Conservation (phyloP, 2,888 invertebrate species). For the Ormyrus labotus region DNA sequence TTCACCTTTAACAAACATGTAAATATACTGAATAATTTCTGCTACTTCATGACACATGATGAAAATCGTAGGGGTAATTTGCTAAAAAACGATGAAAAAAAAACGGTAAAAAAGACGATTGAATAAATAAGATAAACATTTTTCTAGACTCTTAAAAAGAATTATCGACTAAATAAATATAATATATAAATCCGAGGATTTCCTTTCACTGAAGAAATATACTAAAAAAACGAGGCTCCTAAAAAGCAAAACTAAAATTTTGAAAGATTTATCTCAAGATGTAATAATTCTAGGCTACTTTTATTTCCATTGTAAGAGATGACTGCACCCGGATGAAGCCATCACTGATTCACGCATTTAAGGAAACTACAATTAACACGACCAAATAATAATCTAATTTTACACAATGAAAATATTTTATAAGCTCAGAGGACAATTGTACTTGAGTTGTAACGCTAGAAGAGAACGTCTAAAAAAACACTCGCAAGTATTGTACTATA, state of each 20-base stretch:
- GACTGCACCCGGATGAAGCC: slow-evolving; percentile 8
- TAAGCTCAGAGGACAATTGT: slow-evolving; percentile 4
- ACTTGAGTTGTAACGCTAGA: background rate
- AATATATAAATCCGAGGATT: slow-evolving; percentile 4
- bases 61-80: slow-evolving; percentile 9
- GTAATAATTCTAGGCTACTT: background rate
- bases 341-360: slow-evolving; percentile 4
- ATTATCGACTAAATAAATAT: background rate
- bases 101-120: background rate
- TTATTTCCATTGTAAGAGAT: slow-evolving; percentile 2
- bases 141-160: slow-evolving; percentile 21
- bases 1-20: slow-evolving; percentile 13
- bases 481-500: background rate
- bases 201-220: slow-evolving; percentile 5
- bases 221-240: background rate
- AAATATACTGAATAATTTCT: slow-evolving; percentile 21
- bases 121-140: background rate
- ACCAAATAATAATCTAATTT: slow-evolving; percentile 30
- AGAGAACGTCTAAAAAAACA: background rate
- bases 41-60: background rate
- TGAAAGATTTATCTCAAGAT: slow-evolving; percentile 35
- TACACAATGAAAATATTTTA: slow-evolving; percentile 18
- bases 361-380: slow-evolving; percentile 12
- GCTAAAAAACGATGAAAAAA: slow-evolving; percentile 3
- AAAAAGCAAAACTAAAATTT: slow-evolving; percentile 25